Evolutionary conservation across 2,888 invertebrate species (phyloP).

Genomic region (Euproctis similis): DNA sequence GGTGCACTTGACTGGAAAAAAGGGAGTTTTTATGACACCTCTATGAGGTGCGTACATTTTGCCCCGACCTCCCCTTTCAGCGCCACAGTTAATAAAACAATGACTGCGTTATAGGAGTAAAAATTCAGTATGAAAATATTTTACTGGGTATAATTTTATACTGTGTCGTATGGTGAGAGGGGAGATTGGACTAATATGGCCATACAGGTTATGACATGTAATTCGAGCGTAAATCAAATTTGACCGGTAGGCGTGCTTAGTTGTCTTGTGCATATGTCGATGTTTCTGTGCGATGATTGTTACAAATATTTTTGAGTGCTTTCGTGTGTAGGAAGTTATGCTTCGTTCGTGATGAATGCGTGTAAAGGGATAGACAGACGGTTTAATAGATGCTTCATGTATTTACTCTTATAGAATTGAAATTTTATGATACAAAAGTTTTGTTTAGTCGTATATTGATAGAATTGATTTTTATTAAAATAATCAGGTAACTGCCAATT

Average conservation of each 20-base stretch:
- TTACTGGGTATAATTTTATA: constrained; percentile 13
- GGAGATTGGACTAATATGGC: constrained; percentile 34
- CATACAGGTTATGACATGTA: constrained; percentile 68
- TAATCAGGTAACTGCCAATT: no score
- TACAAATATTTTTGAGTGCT: constrained; percentile 56
- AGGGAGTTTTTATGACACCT: constrained; percentile 56
- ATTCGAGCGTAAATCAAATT: constrained; percentile 76
- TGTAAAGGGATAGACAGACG: constrained; percentile 33
- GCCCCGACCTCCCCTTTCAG: constrained; percentile 18
- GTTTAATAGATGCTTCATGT: constrained; percentile 23
- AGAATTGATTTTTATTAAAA: no score
- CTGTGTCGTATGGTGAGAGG: constrained; percentile 27
- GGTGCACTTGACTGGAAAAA: constrained; percentile 59
- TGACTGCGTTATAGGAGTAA: neutral
- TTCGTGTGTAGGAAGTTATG: constrained; percentile 57
- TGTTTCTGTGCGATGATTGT: constrained; percentile 56
- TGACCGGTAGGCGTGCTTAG: constrained; percentile 64
- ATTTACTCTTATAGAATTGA: constrained; percentile 14
- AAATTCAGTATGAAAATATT: constrained; percentile 4
- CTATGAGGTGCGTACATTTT: constrained; percentile 29
- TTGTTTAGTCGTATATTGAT: constrained; percentile 2
- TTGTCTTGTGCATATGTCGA: constrained; percentile 71
- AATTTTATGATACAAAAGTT: constrained; percentile 9
- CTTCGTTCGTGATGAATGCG: constrained; percentile 54
- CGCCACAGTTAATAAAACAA: constrained; percentile 30